Percentiles rank a stretch among this genome's conserved stretches.
Conservation (phyloP, 2,888 invertebrate species). For the Lasioglossum leucozonium region DNA sequence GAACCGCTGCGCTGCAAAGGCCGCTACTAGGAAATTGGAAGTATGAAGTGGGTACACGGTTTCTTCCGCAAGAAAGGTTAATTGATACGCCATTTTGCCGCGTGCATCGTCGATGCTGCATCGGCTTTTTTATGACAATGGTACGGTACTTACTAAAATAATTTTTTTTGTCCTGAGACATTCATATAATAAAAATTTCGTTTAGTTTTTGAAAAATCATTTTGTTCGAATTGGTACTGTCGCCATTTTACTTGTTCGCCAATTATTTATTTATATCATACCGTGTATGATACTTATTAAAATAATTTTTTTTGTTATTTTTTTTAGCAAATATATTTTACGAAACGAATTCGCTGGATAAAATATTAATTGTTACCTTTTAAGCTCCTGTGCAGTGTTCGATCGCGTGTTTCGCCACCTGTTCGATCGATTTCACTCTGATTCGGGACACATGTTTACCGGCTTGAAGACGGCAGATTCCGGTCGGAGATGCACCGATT, state of each 20-base stretch:
- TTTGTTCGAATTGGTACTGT: too few relatives aligned
- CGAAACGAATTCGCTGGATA: background rate
- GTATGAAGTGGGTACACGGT: background rate
- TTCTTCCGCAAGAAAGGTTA: background rate
- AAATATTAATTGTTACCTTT: background rate
- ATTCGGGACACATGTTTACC: background rate
- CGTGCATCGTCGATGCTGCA: background rate
- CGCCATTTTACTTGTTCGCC: too few relatives aligned
- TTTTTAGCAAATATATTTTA: too few relatives aligned
- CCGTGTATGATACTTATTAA: too few relatives aligned
- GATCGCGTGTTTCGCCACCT: too few relatives aligned
- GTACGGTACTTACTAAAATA: too few relatives aligned
- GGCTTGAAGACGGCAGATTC: background rate
- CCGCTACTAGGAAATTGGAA: background rate
- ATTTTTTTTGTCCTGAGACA: too few relatives aligned
- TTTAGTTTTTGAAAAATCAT: too few relatives aligned
- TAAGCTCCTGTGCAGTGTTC: background rate
- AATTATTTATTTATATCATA: too few relatives aligned
- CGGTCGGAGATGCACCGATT: background rate
- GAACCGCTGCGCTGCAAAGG: background rate
- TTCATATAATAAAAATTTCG: too few relatives aligned
- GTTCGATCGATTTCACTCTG: too few relatives aligned
- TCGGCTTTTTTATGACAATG: background rate
- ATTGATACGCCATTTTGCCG: slow-evolving; percentile 1
- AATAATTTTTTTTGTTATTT: too few relatives aligned